phyloP scores from a whole-genome alignment of 2,113 vertebrate species.

The Arenaria interpres region DNA sequence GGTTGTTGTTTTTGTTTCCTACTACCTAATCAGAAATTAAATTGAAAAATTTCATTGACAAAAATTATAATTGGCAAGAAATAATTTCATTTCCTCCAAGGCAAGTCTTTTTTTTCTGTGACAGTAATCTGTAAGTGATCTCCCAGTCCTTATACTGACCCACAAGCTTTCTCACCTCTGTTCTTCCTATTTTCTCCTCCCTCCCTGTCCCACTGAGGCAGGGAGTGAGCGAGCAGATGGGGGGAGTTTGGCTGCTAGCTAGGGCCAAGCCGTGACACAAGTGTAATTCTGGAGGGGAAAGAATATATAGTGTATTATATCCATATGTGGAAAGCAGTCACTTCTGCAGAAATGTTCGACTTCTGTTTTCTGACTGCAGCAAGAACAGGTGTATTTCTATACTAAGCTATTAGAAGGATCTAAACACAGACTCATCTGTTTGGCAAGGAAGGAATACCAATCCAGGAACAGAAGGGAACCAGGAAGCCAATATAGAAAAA shows the following conservation, averaged over 20 bases:
- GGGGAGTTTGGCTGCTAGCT: neutral
- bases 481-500: neutral
- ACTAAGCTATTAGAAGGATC: neutral
- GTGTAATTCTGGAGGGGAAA: neutral
- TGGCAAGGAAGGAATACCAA: neutral
- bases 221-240: neutral
- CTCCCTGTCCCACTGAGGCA: neutral
- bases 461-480: neutral
- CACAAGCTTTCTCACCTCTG: neutral
- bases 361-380: neutral
- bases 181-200: neutral
- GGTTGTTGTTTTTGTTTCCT: neutral
- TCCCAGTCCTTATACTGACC: neutral
- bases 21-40: neutral
- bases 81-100: neutral
- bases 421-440: neutral
- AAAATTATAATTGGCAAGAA: neutral
- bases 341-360: neutral
- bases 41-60: neutral
- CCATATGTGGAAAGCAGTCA: neutral
- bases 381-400: neutral
- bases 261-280: neutral
- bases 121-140: neutral
- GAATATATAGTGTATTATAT: rapidly evolving
- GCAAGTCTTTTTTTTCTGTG: neutral